Evolutionary conservation across 2,113 vertebrate species (phyloP), one percentile per base, ranked within the genome.

Genomic region (Festucalex cinctus): DNA sequence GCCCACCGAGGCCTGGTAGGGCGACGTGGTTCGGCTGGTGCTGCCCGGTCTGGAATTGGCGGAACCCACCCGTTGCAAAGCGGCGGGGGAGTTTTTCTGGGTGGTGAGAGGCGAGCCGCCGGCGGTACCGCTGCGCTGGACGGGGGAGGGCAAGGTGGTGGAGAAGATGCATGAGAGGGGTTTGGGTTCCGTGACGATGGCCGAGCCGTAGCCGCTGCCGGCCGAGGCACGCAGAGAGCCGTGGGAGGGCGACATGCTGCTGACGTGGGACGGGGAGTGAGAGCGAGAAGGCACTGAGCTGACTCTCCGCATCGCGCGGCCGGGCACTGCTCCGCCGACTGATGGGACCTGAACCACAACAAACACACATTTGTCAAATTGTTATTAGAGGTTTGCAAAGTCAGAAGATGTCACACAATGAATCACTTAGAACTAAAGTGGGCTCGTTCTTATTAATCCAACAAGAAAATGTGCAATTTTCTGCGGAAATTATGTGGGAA

Each of bases 201-300:
- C 94, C 9, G 95, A 97, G 59, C 93, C 94, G 36, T 94, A 97
- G 22, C 92, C 92, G 68, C 92, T 93, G 48, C 93, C 93, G 76
- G 92, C 39, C 80, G 64, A 93, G 35, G 94, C 92, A 80, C 95
- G 93, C 84, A 98, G 91, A 0, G 96, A 97, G 19, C 94, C 95
- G 65, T 95, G 90, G 0, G 95, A 94, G 1, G 96, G 96, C 56
- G 96, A 98, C 56, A 94, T 65, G 32, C 93, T 92, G 17, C 92
- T 91, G 88, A 93, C 78, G 65, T 95, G 97, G 60, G 94, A 94
- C 46, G 97, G 97, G 59, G 96, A 97, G 92, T 96, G 96, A 1
- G 96, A 93, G 88, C 97, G 90, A 78, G 96, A 97, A 43, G 96
- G 96, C 82, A 98, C 95, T 20, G 96, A 99, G 65, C 97, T 95